Percentiles rank a stretch among this genome's conserved stretches.
phyloP scores from a whole-genome alignment of 2,113 vertebrate genomes.

The Cariama cristata region DNA sequence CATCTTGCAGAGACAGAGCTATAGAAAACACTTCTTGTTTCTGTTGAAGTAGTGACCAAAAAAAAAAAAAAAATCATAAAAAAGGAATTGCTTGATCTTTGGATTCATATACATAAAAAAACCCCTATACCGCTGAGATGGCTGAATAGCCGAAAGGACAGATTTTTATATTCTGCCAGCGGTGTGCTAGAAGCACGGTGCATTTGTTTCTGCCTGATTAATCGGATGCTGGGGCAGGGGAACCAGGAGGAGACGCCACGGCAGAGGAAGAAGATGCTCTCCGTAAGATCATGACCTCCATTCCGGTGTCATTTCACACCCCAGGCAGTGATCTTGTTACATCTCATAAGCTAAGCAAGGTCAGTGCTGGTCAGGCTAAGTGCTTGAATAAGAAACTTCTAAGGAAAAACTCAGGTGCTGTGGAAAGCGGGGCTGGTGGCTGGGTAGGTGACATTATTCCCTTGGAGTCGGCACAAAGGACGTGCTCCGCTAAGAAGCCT shows the following conservation, averaged over 20 bases:
- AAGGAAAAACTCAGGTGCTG: not conserved
- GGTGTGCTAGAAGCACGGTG: not conserved
- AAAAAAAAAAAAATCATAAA: not conserved
- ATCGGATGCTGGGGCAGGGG: not conserved
- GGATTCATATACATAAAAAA: not conserved
- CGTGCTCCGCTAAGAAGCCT: not conserved
- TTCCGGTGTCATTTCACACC: constrained; percentile 69
- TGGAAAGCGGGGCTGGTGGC: constrained; percentile 28
- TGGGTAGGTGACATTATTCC: constrained; percentile 50
- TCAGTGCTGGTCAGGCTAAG: constrained; percentile 64
- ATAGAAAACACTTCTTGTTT: not conserved
- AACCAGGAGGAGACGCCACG: not conserved
- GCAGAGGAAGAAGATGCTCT: constrained; percentile 31
- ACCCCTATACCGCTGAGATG: not conserved
- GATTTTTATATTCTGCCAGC: constrained; percentile 44
- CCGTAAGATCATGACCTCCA: constrained; percentile 61
- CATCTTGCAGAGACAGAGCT: not conserved
- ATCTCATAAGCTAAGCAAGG: constrained; percentile 65
- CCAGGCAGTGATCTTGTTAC: constrained; percentile 70
- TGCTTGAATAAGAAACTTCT: constrained; percentile 63
- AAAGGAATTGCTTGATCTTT: constrained; percentile 9
- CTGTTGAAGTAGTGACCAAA: not conserved
- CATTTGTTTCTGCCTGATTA: constrained; percentile 54
- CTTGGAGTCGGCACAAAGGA: constrained; percentile 22
- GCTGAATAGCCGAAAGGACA: not conserved